These are phyloP conservation scores for Vanessa cardui DNA, from an alignment of 2,888 invertebrate species.

Conservation along the genomic window DNA sequence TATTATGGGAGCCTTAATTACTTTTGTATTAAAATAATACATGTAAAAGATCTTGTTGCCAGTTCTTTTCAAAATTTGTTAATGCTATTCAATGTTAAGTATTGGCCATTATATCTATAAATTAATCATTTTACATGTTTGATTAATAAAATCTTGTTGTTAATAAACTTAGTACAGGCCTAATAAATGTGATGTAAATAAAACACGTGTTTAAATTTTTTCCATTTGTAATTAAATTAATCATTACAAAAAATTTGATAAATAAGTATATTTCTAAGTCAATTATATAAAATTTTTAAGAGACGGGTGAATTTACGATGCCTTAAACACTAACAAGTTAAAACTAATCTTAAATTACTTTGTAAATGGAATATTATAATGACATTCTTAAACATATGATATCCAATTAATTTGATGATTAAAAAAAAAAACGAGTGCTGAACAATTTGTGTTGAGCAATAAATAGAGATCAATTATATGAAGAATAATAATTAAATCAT, in stretches of 20 bases:
- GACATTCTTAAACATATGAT: slow-evolving; percentile 35
- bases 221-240: slow-evolving; percentile 78
- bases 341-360: slow-evolving; percentile 75
- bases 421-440: not conserved
- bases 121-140: not conserved
- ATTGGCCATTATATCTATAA: not conserved
- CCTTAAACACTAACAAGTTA: slow-evolving; percentile 72
- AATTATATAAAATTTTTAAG: slow-evolving; percentile 82
- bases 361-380: slow-evolving; percentile 80
- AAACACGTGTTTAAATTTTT: slow-evolving; percentile 60
- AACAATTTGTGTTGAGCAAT: slow-evolving; percentile 42
- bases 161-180: slow-evolving; percentile 31
- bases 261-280: slow-evolving; percentile 83
- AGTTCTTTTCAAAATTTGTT: not conserved
- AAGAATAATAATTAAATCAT: slow-evolving; percentile 11
- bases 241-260: slow-evolving; percentile 78
- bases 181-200: slow-evolving; percentile 65
- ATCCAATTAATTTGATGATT: not conserved
- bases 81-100: not conserved
- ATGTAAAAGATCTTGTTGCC: slow-evolving; percentile 2
- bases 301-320: slow-evolving; percentile 82
- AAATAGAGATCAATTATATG: slow-evolving; percentile 54
- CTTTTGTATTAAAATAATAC: slow-evolving; percentile 1
- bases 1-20: not conserved
- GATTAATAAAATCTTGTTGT: not conserved